A percentile compares a stretch with the other conserved stretches of the same genome.
Evolutionary conservation across 2,113 vertebrate species (phyloP).

Genomic region (Thinocorus orbignyianus): DNA sequence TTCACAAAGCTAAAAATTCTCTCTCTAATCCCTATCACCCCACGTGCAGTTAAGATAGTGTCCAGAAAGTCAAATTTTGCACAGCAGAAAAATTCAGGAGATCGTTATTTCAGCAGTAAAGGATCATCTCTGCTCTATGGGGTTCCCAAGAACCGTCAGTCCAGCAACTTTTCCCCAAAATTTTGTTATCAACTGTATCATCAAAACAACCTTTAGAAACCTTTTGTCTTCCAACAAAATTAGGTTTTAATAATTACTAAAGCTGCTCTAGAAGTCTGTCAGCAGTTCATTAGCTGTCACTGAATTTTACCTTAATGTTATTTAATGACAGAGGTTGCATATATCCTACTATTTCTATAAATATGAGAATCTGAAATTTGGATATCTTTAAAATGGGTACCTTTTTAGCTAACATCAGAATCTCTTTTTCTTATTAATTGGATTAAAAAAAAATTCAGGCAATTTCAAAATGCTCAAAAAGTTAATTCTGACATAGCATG

Average conservation of each 20-base stretch:
- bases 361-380: not conserved
- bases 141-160: not conserved
- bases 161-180: not conserved
- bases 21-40: not conserved
- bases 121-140: not conserved
- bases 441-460: not conserved
- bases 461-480: not conserved
- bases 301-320: not conserved
- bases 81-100: not conserved
- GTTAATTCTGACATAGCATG: not conserved
- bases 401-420: not conserved
- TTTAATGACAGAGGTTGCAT: not conserved
- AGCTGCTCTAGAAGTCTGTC: not conserved
- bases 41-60: accelerated
- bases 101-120: not conserved
- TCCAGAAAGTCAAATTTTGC: not conserved
- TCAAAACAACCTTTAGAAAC: not conserved
- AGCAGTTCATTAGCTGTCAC: not conserved
- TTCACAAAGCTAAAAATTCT: not conserved
- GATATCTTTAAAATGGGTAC: not conserved
- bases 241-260: not conserved
- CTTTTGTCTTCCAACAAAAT: not conserved
- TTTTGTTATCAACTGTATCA: not conserved
- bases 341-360: not conserved
- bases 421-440: not conserved